Evolutionary conservation across 2,113 vertebrate genomes (phyloP).

Genomic region (Corapipo altera): DNA sequence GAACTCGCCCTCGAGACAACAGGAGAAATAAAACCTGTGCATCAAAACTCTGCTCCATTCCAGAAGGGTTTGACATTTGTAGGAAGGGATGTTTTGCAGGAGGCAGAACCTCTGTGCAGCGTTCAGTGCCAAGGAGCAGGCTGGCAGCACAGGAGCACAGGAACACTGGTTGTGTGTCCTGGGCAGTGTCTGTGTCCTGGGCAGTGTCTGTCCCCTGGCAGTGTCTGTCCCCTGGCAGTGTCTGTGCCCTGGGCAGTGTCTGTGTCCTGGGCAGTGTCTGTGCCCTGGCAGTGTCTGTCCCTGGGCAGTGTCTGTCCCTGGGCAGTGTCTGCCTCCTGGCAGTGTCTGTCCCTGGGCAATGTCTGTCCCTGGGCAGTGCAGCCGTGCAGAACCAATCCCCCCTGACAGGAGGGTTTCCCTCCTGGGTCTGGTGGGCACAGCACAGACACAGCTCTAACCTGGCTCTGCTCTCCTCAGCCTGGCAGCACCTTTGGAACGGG

Average conservation of each 20-base stretch:
- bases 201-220: too few species aligned
- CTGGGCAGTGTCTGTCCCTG: neutral
- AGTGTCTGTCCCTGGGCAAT: slow-evolving; percentile 1
- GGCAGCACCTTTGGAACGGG: neutral
- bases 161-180: slow-evolving; percentile 46
- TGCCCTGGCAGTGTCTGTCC: too few species aligned
- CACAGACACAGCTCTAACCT: neutral
- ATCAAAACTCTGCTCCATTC: neutral
- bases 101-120: neutral
- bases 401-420: neutral
- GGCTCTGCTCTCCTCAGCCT: slow-evolving; percentile 26
- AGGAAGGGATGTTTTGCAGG: slow-evolving; percentile 15
- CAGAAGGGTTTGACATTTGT: neutral
- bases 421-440: slow-evolving; percentile 9
- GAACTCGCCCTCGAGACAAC: neutral
- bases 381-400: neutral
- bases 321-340: slow-evolving; percentile 14
- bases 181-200: slow-evolving; percentile 28
- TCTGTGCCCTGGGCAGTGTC: neutral
- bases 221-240: neutral
- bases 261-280: slow-evolving; percentile 39
- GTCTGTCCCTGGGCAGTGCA: slow-evolving; percentile 11
- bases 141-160: slow-evolving; percentile 51
- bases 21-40: neutral
- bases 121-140: slow-evolving; percentile 64